Conservation (phyloP, 2,797 vertebrate species). For the Adrianichthys oophorus region DNA sequence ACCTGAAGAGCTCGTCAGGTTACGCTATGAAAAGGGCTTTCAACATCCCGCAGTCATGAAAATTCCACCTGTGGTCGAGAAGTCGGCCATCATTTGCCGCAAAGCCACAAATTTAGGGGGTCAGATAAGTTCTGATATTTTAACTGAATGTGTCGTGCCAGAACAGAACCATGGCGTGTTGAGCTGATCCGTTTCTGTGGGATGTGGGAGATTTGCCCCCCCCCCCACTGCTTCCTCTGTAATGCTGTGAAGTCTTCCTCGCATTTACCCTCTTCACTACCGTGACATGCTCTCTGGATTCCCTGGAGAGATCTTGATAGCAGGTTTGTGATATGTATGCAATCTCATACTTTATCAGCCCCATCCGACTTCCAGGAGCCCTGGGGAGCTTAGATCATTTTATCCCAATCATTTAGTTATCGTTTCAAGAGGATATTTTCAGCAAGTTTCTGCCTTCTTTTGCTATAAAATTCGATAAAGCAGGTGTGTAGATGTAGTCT, state of each 20-base stretch:
- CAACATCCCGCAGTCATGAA: conserved; percentile 12
- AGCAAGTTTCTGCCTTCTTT: conserved; percentile 17
- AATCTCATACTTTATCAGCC: conserved; percentile 65
- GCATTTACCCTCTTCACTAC: conserved; percentile 31
- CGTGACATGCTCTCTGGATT: conserved; percentile 45
- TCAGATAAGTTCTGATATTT: conserved; percentile 16
- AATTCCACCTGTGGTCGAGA: conserved; percentile 24
- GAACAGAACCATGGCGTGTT: conserved; percentile 25
- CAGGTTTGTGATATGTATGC: conserved; percentile 64
- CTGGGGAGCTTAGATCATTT: conserved; percentile 40
- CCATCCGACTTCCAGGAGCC: conserved; percentile 52
- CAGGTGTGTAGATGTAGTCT: conserved; percentile 23
- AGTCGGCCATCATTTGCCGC: conserved; percentile 33
- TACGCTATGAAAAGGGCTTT: conserved; percentile 8
- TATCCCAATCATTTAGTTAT: conserved; percentile 46
- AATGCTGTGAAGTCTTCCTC: conserved; percentile 41
- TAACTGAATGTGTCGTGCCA: conserved; percentile 11
- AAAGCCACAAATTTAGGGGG: too few relatives aligned
- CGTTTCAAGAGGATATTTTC: conserved; percentile 45
- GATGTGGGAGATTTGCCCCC: conserved; percentile 50
- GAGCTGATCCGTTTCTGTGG: conserved; percentile 43
- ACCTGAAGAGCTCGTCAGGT: conserved; percentile 2
- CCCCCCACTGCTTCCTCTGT: conserved; percentile 24
- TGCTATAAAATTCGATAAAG: conserved; percentile 26
- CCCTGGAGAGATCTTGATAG: conserved; percentile 49